phyloP scores from a whole-genome alignment of 2,888 invertebrate species.

The Scaeva pyrastri region DNA sequence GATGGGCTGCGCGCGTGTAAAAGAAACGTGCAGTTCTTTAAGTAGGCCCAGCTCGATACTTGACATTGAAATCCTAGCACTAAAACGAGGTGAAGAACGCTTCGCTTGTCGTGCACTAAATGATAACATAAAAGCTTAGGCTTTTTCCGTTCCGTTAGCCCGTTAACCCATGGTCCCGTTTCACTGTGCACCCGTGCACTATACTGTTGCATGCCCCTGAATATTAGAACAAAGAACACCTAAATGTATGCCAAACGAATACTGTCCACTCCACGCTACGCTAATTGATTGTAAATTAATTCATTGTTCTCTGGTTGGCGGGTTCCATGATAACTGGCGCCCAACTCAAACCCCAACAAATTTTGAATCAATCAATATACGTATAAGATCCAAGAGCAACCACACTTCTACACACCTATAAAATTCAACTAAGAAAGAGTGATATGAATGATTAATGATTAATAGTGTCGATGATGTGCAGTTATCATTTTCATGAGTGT shows the following conservation, averaged over 20 bases:
- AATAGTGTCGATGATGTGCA: slow-evolving; percentile 58
- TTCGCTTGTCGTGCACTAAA: slow-evolving; percentile 51
- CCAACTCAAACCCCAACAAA: slow-evolving; percentile 1
- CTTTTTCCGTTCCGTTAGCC: slow-evolving; percentile 18
- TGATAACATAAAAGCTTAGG: slow-evolving; percentile 59
- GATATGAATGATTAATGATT: slow-evolving; percentile 74
- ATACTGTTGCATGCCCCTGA: slow-evolving; percentile 12
- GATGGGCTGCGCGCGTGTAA: slow-evolving; percentile 45
- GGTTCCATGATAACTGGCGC: slow-evolving; percentile 49
- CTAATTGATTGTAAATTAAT: slow-evolving; percentile 73
- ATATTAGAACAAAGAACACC: neutral
- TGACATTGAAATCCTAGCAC: slow-evolving; percentile 69
- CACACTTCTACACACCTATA: neutral
- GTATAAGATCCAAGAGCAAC: slow-evolving; percentile 36
- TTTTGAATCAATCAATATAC: slow-evolving; percentile 66
- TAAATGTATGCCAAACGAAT: slow-evolving; percentile 34
- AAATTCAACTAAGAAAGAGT: neutral
- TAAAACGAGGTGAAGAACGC: slow-evolving; percentile 70
- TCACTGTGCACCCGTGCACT: too few relatives aligned
- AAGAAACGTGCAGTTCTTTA: slow-evolving; percentile 54
- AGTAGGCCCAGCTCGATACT: slow-evolving; percentile 68
- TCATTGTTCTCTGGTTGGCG: slow-evolving; percentile 65
- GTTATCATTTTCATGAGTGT: slow-evolving; percentile 7
- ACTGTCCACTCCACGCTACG: slow-evolving; percentile 57
- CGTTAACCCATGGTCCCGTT: too few relatives aligned